Percentiles rank a stretch among this genome's conserved stretches.
phyloP scores from a whole-genome alignment of 2,888 invertebrate species.

The Brachylomia viminalis region DNA sequence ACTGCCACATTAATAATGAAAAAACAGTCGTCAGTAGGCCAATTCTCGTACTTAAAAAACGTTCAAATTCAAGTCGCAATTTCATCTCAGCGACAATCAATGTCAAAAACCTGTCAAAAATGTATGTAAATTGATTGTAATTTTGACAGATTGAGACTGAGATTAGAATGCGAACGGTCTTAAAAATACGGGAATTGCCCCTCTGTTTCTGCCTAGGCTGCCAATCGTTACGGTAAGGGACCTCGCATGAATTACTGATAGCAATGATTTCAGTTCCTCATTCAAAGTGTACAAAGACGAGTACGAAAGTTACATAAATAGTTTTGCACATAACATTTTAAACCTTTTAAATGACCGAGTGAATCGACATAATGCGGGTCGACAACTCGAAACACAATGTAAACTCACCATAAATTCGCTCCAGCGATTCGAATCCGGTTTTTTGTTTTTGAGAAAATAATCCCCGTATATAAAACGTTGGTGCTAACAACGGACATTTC shows the following conservation, averaged over 20 bases:
- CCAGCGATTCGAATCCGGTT: conserved; percentile 68
- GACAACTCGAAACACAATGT: conserved; percentile 28
- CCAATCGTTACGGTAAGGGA: too few relatives aligned
- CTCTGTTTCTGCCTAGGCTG: too few relatives aligned
- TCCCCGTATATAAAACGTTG: conserved; percentile 72
- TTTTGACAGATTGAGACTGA: too few relatives aligned
- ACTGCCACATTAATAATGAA: too few relatives aligned
- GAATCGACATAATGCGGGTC: conserved; percentile 27
- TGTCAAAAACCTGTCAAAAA: too few relatives aligned
- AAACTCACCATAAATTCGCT: conserved; percentile 48
- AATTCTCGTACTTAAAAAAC: too few relatives aligned
- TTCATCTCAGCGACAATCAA: too few relatives aligned
- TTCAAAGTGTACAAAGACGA: background rate
- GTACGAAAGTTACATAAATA: background rate
- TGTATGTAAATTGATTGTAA: too few relatives aligned
- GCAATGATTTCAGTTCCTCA: background rate
- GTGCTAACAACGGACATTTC: conserved; percentile 62
- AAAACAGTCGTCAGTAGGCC: too few relatives aligned
- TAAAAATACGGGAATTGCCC: too few relatives aligned
- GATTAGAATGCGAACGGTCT: too few relatives aligned
- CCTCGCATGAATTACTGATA: background rate
- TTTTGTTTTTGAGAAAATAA: conserved; percentile 68
- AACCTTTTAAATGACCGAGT: background rate
- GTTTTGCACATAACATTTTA: background rate
- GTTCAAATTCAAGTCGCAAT: too few relatives aligned